These are phyloP conservation scores for Lepidochrysops patricia DNA, from an alignment of 2,888 invertebrate genomes.

Conservation along the genomic window DNA sequence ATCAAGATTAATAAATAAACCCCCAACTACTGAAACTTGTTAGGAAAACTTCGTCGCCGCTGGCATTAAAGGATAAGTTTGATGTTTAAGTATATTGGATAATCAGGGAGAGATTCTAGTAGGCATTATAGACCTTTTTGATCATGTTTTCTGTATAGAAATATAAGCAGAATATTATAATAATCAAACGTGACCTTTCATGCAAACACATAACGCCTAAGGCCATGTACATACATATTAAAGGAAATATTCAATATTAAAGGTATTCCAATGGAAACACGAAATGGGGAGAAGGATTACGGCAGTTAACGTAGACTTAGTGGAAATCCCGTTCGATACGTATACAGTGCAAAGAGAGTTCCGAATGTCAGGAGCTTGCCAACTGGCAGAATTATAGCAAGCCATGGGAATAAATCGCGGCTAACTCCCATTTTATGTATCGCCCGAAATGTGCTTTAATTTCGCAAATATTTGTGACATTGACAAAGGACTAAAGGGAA, in stretches of 20 bases:
- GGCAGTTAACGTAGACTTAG: constrained; percentile 45
- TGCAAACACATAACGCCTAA: background rate
- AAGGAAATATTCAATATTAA: constrained; percentile 1
- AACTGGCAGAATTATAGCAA: constrained; percentile 39
- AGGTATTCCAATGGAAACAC: constrained; percentile 29
- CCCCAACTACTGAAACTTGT: background rate
- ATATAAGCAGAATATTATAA: background rate
- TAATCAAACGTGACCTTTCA: background rate
- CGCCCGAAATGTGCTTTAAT: background rate
- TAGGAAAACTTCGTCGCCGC: background rate
- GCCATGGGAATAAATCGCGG: constrained; percentile 34
- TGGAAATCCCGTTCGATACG: constrained; percentile 35
- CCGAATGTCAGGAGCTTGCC: constrained; percentile 43
- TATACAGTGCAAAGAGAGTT: constrained; percentile 39
- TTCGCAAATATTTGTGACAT: constrained; percentile 3
- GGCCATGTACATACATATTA: background rate
- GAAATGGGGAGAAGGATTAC: constrained; percentile 38
- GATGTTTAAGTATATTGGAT: background rate
- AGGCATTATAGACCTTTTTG: too few relatives aligned
- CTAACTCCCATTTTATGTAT: constrained; percentile 29
- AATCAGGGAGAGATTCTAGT: background rate
- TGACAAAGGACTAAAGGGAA: constrained; percentile 3
- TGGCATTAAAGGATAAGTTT: background rate
- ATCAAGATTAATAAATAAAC: background rate
- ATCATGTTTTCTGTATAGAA: too few relatives aligned